phyloP scores from a whole-genome alignment of 2,888 invertebrate species.

The Leptinotarsa juncta region DNA sequence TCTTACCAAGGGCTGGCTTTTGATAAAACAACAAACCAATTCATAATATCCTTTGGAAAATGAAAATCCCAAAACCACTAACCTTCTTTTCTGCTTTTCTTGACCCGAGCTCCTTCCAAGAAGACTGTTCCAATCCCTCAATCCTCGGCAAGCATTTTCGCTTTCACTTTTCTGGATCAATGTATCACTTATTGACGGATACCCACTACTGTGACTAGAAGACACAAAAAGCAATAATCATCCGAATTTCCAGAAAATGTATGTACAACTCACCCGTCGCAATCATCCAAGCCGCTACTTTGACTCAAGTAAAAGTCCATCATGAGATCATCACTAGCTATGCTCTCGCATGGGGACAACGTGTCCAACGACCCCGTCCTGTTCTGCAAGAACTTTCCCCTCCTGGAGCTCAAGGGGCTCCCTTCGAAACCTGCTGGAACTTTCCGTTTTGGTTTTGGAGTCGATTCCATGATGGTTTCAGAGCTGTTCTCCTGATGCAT shows the following conservation, averaged over 20 bases:
- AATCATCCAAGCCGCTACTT: conserved; percentile 68
- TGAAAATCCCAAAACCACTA: conserved; percentile 30
- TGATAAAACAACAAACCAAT: too few species aligned
- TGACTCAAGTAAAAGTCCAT: conserved; percentile 80
- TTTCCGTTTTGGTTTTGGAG: conserved; percentile 50
- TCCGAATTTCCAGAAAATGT: background rate
- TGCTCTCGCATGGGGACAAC: conserved; percentile 84
- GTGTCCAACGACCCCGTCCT: conserved; percentile 81
- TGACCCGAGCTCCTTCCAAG: conserved; percentile 36
- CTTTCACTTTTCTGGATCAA: conserved; percentile 34
- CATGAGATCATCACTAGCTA: conserved; percentile 89
- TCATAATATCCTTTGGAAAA: background rate
- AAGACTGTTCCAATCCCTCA: conserved; percentile 47
- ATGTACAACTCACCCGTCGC: conserved; percentile 61
- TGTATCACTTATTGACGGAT: conserved; percentile 70
- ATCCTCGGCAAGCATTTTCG: conserved; percentile 32
- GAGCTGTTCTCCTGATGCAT: conserved; percentile 50
- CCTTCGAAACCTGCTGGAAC: conserved; percentile 61
- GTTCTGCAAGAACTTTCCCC: conserved; percentile 53
- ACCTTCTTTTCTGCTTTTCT: conserved; percentile 47
- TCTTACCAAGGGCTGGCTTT: too few species aligned
- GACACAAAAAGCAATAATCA: conserved; percentile 13
- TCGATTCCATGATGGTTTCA: conserved; percentile 61
- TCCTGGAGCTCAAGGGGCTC: conserved; percentile 59
- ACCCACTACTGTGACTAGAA: conserved; percentile 62